Base-by-base conservation (phyloP, 2,113 vertebrate genomes). In the Lophura nycthemera region DNA sequence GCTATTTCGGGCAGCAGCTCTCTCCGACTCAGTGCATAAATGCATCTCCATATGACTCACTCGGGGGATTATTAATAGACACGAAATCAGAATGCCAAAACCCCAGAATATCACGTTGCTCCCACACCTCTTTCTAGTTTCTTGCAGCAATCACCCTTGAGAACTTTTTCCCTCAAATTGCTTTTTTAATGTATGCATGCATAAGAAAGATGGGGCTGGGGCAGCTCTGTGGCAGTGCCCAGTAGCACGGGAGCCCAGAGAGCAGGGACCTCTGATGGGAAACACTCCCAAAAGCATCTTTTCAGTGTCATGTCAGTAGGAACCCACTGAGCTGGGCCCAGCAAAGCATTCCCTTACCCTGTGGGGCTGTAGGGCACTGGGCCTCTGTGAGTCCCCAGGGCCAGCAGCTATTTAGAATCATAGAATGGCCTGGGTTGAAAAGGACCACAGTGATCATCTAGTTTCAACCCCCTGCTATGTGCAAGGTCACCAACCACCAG, bases 31-130 rank as follows among this genome's bases (percentile, higher is more conserved):
- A 22, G 75, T 60, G 94, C 94, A 92, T 90, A 92, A 91, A 83
- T 73, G 77, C 90, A 89, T 63, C 92, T 95, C 95, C 52, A 20
- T 72, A 63, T 93, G 97, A 96, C 94, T 98, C 92, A 93, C 83
- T 88, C 81, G 3, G 71, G 93, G 76, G 86, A 60, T 91, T 98
- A 96, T 97, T 95, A 96, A 97, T 95, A 97, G 97, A 50, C 82
- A 92, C 82, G 80, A 45, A 73, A 94, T 83, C 96, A 96, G 92
- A 95, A 88, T 81, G 79, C 92, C 57, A 88, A 86, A 86, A 27
- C 30, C 79, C 10, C 27, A 74, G 89, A 92, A 92, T 87, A 86
- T 87, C 66, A 59, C 76, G 85, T 80, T 7, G 34, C 70, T 87
- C 90, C 72, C 88, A 87, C 65, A 69, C 0, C 1, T 47, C 94